These are phyloP conservation scores for Pristionchus japonicus DNA, from an alignment of 2,888 invertebrate genomes.

Conservation along the genomic window DNA sequence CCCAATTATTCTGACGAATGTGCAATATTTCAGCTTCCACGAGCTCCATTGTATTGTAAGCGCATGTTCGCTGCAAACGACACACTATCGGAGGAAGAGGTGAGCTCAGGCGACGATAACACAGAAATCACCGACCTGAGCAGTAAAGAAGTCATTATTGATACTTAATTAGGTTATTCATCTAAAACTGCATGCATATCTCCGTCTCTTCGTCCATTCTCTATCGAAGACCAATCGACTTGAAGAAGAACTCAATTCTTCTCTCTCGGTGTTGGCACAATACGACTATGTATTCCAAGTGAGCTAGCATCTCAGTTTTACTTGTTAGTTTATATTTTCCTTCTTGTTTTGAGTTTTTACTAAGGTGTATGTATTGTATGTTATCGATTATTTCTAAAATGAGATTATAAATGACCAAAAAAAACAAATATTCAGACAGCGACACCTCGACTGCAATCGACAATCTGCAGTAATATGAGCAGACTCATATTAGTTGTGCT, in stretches of 20 bases:
- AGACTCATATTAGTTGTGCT: slow-evolving; percentile 31
- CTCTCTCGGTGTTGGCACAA: not conserved
- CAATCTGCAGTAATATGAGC: not conserved
- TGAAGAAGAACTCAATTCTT: not conserved
- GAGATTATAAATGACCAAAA: not conserved
- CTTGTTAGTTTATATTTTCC: too few species aligned
- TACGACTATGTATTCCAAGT: slow-evolving; percentile 33
- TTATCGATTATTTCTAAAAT: not conserved
- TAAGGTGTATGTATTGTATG: too few species aligned
- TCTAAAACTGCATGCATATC: slow-evolving; percentile 43
- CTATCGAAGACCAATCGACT: slow-evolving; percentile 35
- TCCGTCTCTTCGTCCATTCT: slow-evolving; percentile 39
- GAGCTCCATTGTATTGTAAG: slow-evolving; percentile 43
- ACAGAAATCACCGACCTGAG: not conserved
- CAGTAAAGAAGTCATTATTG: not conserved
- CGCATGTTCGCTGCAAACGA: not conserved
- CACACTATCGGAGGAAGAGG: slow-evolving; percentile 34
- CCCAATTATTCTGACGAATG: not conserved
- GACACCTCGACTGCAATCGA: not conserved
- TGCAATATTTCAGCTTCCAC: slow-evolving; percentile 30
- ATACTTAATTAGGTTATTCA: slow-evolving; percentile 16
- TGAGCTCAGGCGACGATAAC: not conserved
- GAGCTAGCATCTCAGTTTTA: not conserved
- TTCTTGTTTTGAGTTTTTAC: too few species aligned
- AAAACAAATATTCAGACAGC: not conserved